Conservation (phyloP, 2,888 invertebrate species). For the Calephelis perditalis region DNA sequence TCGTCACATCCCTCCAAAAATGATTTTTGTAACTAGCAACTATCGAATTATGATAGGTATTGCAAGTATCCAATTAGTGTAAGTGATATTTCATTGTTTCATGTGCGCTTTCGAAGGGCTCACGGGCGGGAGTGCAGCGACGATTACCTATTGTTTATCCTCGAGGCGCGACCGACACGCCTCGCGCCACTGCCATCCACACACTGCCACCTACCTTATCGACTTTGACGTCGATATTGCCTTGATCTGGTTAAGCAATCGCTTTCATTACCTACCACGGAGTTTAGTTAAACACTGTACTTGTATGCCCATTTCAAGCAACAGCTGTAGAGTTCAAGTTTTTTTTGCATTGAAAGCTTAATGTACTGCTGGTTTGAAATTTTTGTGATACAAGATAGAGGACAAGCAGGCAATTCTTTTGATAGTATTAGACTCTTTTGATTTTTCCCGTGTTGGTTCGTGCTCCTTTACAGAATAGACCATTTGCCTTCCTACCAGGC, state of each 20-base stretch:
- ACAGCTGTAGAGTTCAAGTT: background rate
- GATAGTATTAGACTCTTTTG: too few species aligned
- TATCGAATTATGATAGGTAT: conserved; percentile 11
- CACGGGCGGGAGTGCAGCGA: conserved; percentile 35
- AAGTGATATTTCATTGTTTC: conserved; percentile 17
- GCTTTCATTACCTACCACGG: conserved; percentile 60
- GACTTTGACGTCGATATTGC: conserved; percentile 49
- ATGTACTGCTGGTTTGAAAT: too few species aligned
- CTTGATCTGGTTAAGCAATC: conserved; percentile 65
- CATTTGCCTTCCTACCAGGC: too few species aligned
- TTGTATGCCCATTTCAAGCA: too few species aligned
- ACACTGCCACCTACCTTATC: conserved; percentile 38
- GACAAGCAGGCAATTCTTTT: too few species aligned
- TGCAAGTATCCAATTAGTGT: conserved; percentile 18
- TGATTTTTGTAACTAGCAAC: too few species aligned
- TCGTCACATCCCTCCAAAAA: too few species aligned
- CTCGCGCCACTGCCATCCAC: conserved; percentile 55
- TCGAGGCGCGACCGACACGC: conserved; percentile 67
- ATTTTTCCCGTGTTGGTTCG: too few species aligned
- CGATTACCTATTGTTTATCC: conserved; percentile 67
- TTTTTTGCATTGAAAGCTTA: background rate
- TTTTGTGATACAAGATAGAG: background rate
- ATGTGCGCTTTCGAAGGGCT: conserved; percentile 16
- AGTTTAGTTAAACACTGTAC: conserved; percentile 18
- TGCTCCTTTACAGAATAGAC: too few species aligned